Percentiles rank a stretch among this genome's conserved stretches.
These are phyloP conservation scores for Crotalus tigris DNA, from an alignment of 2,113 vertebrate genomes.

Conservation along the genomic window DNA sequence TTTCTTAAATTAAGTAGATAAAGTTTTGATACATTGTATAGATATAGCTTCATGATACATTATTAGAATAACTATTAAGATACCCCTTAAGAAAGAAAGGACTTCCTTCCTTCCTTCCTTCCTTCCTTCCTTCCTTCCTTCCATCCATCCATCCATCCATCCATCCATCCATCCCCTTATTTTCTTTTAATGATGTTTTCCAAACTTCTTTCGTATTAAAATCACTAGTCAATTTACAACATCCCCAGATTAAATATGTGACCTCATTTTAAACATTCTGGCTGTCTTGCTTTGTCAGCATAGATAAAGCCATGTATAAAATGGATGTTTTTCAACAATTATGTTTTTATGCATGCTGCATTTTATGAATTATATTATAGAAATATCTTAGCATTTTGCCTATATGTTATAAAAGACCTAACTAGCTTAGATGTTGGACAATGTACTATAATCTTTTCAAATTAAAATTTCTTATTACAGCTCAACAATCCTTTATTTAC, in stretches of 20 bases:
- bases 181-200: neutral
- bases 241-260: neutral
- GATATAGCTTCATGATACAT: neutral
- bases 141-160: too few species aligned
- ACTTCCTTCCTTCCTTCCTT: neutral
- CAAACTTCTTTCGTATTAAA: neutral
- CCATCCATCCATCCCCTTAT: neutral
- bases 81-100: neutral
- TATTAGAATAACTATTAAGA: neutral
- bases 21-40: neutral
- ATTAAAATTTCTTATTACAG: neutral
- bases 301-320: neutral
- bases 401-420: neutral
- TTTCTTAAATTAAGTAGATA: neutral
- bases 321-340: neutral
- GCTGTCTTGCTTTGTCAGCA: neutral
- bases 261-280: neutral
- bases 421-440: neutral
- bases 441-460: neutral
- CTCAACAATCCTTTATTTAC: neutral
- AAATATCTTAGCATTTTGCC: neutral
- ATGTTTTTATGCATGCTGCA: neutral
- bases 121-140: fast-evolving
- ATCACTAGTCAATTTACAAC: neutral
- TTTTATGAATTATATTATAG: neutral